Evolutionary conservation across 2,888 invertebrate genomes (phyloP).

Genomic region (Dusona sp.): DNA sequence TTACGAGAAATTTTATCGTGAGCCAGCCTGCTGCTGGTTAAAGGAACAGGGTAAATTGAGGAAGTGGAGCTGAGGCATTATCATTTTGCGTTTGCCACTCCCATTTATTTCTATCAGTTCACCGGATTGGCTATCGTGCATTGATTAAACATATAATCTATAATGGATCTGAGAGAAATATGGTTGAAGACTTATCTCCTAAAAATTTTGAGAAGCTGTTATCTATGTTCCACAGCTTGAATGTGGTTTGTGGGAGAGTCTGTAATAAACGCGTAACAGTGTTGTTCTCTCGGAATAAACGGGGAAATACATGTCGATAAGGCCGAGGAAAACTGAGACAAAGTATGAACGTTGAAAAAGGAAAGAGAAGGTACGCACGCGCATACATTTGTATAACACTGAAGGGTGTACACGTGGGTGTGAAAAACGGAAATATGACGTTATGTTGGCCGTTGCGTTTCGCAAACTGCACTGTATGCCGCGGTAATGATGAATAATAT

Average conservation of each 20-base stretch:
- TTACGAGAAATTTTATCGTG: neutral
- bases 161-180: neutral
- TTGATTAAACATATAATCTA: neutral
- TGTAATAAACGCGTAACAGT: conserved; percentile 15
- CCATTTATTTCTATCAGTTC: neutral
- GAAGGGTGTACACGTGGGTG: conserved; percentile 66
- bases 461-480: conserved; percentile 42
- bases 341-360: conserved; percentile 23
- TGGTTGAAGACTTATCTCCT: neutral
- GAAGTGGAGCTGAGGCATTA: neutral
- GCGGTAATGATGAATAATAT: conserved; percentile 46
- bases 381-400: conserved; percentile 18
- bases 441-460: conserved; percentile 35
- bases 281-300: conserved; percentile 13
- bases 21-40: neutral
- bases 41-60: neutral
- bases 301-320: conserved; percentile 42
- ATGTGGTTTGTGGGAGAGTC: neutral
- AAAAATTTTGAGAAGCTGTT: neutral
- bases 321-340: conserved; percentile 1
- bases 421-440: conserved; percentile 65
- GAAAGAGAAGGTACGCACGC: conserved; percentile 33
- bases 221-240: neutral
- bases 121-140: too few species aligned
- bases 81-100: neutral